phyloP scores from a whole-genome alignment of 2,113 vertebrate genomes.

The Vulpes lagopus region DNA sequence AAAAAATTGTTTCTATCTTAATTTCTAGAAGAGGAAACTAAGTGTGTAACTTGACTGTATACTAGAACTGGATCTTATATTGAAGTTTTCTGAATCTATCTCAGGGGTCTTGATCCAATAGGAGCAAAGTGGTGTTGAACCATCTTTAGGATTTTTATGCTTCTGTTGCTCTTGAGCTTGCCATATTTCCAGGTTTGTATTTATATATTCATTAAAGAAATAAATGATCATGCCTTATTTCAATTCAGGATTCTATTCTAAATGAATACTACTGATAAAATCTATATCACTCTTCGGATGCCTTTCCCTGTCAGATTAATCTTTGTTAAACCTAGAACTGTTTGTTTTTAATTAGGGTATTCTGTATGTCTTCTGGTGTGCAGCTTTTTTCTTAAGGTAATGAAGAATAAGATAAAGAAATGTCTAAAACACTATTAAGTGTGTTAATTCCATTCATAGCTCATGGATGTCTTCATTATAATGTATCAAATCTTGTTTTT shows the following conservation, averaged over 20 bases:
- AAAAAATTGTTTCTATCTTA: background rate
- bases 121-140: background rate
- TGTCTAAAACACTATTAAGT: background rate
- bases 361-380: background rate
- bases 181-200: background rate
- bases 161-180: background rate
- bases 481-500: background rate
- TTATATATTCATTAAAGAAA: background rate
- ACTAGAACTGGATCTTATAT: background rate
- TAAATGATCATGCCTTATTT: background rate
- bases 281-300: background rate
- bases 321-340: conserved; percentile 59
- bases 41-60: background rate
- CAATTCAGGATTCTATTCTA: background rate
- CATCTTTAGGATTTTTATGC: too few species aligned
- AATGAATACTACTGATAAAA: background rate
- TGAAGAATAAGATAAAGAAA: conserved; percentile 1
- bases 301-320: conserved; percentile 48
- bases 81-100: background rate
- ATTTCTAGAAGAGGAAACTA: background rate
- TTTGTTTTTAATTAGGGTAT: conserved; percentile 76
- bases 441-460: background rate
- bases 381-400: background rate
- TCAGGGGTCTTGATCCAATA: too few species aligned
- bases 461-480: background rate